phyloP scores from a whole-genome alignment of 2,888 invertebrate genomes.

The Tineola bisselliella region DNA sequence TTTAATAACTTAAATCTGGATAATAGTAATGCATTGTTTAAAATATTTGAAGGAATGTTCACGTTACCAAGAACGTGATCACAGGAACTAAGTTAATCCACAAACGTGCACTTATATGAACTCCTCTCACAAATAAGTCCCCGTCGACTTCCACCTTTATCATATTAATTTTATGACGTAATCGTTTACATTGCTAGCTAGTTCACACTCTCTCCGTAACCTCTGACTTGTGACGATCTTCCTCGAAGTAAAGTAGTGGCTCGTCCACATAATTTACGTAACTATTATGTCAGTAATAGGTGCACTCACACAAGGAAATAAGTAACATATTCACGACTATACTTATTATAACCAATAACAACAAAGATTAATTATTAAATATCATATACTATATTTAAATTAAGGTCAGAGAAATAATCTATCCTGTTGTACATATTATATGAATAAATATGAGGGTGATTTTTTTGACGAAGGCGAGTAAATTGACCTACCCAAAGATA shows the following conservation, averaged over 20 bases:
- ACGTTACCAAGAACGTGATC: neutral
- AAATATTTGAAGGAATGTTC: neutral
- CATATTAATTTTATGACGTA: slow-evolving; percentile 2
- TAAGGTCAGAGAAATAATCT: too few species aligned
- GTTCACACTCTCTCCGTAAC: slow-evolving; percentile 16
- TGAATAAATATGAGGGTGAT: too few species aligned
- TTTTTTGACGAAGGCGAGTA: too few species aligned
- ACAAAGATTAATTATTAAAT: too few species aligned
- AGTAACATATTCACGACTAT: neutral
- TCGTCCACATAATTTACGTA: neutral
- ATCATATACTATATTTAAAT: too few species aligned
- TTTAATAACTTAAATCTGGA: too few species aligned
- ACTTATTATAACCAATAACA: too few species aligned
- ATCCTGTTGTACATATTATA: too few species aligned
- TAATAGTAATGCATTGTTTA: too few species aligned
- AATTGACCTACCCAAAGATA: too few species aligned
- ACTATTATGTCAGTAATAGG: slow-evolving; percentile 5
- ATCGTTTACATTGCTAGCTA: neutral
- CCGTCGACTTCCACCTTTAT: neutral
- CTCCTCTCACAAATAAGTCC: neutral
- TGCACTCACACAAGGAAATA: neutral
- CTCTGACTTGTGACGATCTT: slow-evolving; percentile 14
- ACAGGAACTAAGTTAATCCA: neutral
- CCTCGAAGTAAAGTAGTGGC: neutral
- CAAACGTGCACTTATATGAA: neutral